Conservation (phyloP, 2,113 vertebrate species). For the Platichthys stellatus region DNA sequence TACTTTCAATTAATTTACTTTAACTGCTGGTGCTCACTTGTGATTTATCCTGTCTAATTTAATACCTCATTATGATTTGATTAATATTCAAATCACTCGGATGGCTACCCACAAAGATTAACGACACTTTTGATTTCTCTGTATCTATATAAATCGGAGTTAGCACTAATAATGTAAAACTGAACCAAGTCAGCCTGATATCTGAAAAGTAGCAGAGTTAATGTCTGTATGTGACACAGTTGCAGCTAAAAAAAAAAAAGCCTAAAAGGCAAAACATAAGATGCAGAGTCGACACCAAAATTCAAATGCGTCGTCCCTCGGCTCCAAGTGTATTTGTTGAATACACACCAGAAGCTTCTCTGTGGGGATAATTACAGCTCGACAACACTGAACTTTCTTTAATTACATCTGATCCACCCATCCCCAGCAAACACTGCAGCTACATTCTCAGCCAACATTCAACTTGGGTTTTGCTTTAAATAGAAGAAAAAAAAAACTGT, state of each 20-base stretch:
- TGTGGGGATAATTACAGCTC: conserved; percentile 23
- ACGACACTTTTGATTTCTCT: neutral
- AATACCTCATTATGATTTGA: neutral
- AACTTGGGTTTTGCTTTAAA: conserved; percentile 27
- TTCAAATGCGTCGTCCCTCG: neutral
- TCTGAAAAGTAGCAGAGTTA: neutral
- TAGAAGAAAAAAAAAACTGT: conserved; percentile 7
- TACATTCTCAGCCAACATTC: neutral
- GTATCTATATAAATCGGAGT: neutral
- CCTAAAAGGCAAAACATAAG: neutral
- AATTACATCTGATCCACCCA: conserved; percentile 42
- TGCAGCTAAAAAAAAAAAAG: neutral
- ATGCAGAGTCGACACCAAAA: neutral
- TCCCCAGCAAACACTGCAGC: conserved; percentile 15
- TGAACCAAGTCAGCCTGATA: neutral
- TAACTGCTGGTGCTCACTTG: neutral
- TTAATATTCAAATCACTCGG: neutral
- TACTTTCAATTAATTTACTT: neutral
- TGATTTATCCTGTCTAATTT: conserved; percentile 5
- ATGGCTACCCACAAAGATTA: neutral
- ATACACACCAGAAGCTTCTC: conserved; percentile 27
- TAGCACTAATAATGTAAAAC: neutral
- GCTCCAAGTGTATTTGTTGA: conserved; percentile 28
- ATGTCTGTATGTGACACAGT: neutral
- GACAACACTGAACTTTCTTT: conserved; percentile 32